phyloP scores from a whole-genome alignment of 1,140 invertebrate genomes.

The Camponotus pennsylvanicus region DNA sequence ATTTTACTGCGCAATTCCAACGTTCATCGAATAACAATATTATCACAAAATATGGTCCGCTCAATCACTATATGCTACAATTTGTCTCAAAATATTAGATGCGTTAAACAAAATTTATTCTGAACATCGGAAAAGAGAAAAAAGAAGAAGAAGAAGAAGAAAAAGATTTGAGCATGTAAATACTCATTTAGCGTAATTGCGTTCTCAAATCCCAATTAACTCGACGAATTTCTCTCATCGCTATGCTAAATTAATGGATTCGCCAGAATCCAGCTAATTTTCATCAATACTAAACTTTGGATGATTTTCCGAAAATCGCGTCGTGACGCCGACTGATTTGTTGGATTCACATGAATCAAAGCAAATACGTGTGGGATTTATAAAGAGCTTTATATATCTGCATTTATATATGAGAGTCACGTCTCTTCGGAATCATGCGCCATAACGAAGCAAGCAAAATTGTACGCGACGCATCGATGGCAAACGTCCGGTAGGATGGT shows the following conservation, averaged over 20 bases:
- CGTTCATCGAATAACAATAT: neutral
- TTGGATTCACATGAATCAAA: slow-evolving; percentile 2
- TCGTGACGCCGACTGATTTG: neutral
- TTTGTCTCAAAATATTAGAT: neutral
- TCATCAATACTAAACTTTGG: slow-evolving; percentile 4
- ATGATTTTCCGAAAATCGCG: too few relatives aligned
- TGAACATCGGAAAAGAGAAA: neutral
- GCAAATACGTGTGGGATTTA: neutral
- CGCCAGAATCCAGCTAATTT: neutral
- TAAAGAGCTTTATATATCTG: slow-evolving; percentile 25
- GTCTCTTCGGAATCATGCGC: slow-evolving; percentile 1
- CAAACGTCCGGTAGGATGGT: neutral
- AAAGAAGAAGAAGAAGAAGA: neutral
- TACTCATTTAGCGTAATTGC: neutral
- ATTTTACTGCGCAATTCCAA: neutral
- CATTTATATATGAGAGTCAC: slow-evolving; percentile 26
- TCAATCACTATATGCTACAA: neutral
- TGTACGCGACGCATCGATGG: neutral
- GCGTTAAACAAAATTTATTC: neutral
- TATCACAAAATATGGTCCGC: neutral
- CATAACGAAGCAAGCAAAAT: neutral
- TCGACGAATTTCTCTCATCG: neutral
- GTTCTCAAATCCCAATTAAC: neutral
- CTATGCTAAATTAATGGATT: neutral
- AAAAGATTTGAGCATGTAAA: neutral